Evolutionary conservation across 2,888 invertebrate genomes (phyloP), one percentile per base, ranked within the genome.

Genomic region (Watsonalla cultraria): DNA sequence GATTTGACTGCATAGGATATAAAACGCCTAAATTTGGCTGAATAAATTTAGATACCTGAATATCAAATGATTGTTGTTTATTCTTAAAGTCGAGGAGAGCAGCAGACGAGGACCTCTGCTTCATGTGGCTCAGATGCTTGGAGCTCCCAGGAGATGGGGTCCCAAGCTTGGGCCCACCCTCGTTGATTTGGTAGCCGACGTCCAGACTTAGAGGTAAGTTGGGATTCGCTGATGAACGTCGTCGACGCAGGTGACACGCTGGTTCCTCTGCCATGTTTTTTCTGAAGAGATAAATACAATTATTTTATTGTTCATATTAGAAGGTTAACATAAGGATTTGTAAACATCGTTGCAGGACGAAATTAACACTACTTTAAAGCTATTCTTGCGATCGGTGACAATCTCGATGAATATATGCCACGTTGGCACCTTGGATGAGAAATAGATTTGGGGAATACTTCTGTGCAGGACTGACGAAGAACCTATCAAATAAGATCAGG

Each of bases 61-160:
- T 84, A 64, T 91, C 91, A 70, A 91, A 90, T 6, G 90, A 90
- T 64, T 86, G 88, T 62, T 90, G 90, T 56, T 90, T 90, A 70
- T 89, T 90, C 63, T 90, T 85, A 65, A 85, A 91, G 52, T 91
- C 88, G 14, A 80, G 67, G 7, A 90, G 69, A 5, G 86, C 78
- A 45, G 84, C 76, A 2, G 84, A 77, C 35, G 80, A 75, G 6
- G 72, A 76, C 47, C 72, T 62, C 46, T 78, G 11, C 37, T 49
- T 49, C 14, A 15, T 14, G 15, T 14, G 78, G 6, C 84, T 72
- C n/a, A 78, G 73, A 13, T 82, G 78, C 61, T 76, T 82, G 48
- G 76, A 70, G 57, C 79, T 81, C 61, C 86, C 78, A 0, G 90
- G 90, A 0, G 90, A 88, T 0, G 91, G 90, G 0, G 90, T 90